Conservation (phyloP, 30 jellyfish, hydroid and myxozoan species). For the Aurelia sp. region DNA sequence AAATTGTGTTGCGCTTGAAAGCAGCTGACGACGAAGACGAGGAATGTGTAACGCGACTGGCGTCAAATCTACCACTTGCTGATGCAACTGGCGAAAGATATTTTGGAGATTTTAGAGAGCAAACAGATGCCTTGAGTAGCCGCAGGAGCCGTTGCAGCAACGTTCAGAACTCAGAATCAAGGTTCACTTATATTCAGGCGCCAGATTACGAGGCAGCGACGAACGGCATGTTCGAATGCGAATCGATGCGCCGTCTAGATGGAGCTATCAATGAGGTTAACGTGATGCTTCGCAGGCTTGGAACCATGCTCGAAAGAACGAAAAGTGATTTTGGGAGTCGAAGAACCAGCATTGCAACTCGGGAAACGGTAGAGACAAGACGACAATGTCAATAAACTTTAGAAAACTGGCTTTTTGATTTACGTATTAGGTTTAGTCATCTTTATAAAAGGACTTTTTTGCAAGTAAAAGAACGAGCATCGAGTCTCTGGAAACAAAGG, state of each 20-base stretch:
- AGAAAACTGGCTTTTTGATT: too few relatives aligned
- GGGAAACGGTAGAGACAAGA: not conserved
- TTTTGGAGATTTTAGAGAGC: not conserved
- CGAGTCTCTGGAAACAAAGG: too few relatives aligned
- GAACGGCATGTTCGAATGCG: constrained; percentile 50
- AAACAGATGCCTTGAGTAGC: not conserved
- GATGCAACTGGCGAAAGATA: too few relatives aligned
- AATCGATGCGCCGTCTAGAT: constrained; percentile 64
- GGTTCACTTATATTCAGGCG: not conserved
- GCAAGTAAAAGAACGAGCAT: too few relatives aligned
- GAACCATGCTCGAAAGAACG: constrained; percentile 61
- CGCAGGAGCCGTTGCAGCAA: not conserved
- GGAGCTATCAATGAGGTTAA: constrained; percentile 69
- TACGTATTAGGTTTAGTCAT: too few relatives aligned
- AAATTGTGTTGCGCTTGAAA: not conserved
- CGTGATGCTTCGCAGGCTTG: constrained; percentile 52
- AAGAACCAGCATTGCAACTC: constrained; percentile 41
- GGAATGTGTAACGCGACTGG: too few relatives aligned
- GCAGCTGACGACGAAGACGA: not conserved
- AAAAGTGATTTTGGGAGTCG: constrained; percentile 52
- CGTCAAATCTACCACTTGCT: too few relatives aligned
- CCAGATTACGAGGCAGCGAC: not conserved
- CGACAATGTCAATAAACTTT: too few relatives aligned
- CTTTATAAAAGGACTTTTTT: too few relatives aligned
- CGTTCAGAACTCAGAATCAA: not conserved